A percentile compares a stretch with the other conserved stretches of the same genome.
Conservation (phyloP, 2,797 vertebrate species). For the Mastacembelus armatus region DNA sequence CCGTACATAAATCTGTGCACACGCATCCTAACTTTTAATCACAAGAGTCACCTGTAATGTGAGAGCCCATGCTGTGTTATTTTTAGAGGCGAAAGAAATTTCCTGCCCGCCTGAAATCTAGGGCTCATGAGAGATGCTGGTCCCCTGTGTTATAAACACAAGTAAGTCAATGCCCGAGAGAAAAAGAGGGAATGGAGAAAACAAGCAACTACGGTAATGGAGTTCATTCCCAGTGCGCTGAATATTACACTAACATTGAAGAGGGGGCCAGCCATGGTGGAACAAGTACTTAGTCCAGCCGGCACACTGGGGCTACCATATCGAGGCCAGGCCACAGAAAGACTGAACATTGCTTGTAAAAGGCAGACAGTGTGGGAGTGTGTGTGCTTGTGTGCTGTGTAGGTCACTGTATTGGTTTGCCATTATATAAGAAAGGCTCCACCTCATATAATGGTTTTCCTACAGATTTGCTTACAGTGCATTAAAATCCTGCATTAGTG, state of each 20-base stretch:
- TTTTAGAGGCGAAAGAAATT: conserved; percentile 61
- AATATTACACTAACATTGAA: conserved; percentile 73
- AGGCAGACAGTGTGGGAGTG: conserved; percentile 29
- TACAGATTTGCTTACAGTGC: conserved; percentile 75
- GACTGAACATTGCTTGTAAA: conserved; percentile 53
- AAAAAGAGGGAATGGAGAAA: conserved; percentile 53
- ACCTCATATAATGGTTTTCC: conserved; percentile 65
- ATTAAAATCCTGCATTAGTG: conserved; percentile 52
- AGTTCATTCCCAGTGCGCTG: conserved; percentile 75
- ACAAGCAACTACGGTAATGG: conserved; percentile 74
- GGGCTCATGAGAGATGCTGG: conserved; percentile 66
- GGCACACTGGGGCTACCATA: conserved; percentile 57
- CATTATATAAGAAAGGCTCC: conserved; percentile 52
- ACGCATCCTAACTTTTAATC: conserved; percentile 64
- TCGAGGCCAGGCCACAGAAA: conserved; percentile 52
- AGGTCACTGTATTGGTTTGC: conserved; percentile 56
- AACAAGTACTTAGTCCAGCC: conserved; percentile 55
- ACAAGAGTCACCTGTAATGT: conserved; percentile 52
- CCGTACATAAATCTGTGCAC: conserved; percentile 23
- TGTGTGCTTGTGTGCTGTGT: conserved; percentile 43
- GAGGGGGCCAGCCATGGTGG: conserved; percentile 52
- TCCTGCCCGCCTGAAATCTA: conserved; percentile 52
- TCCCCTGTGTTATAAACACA: conserved; percentile 74
- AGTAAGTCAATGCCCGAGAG: conserved; percentile 62
- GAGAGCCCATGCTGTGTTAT: conserved; percentile 46